These are phyloP conservation scores for Tapirus indicus DNA, from an alignment of 2,797 vertebrate genomes.

Conservation along the genomic window DNA sequence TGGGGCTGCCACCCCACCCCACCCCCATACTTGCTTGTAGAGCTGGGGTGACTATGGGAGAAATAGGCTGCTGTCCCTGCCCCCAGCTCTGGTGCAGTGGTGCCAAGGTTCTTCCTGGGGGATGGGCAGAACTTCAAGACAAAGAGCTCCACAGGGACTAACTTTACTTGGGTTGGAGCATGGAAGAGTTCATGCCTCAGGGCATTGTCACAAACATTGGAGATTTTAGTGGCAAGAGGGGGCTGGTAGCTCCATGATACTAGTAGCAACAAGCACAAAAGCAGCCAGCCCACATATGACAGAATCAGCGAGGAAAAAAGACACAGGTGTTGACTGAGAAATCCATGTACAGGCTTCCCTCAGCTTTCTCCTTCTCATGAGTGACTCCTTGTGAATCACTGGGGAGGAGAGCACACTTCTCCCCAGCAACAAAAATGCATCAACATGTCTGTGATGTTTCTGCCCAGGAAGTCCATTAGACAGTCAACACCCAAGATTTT, in stretches of 20 bases:
- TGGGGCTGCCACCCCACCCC: not conserved
- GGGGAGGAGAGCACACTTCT: not conserved
- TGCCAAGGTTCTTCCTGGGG: not conserved
- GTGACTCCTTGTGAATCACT: not conserved
- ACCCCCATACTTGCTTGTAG: not conserved
- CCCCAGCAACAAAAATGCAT: not conserved
- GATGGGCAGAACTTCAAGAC: not conserved
- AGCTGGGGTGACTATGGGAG: not conserved
- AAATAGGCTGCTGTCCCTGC: no score
- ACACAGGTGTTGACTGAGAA: not conserved
- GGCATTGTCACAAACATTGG: not conserved
- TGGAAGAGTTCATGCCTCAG: not conserved
- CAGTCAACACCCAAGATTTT: not conserved
- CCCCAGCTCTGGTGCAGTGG: not conserved
- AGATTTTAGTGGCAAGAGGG: not conserved
- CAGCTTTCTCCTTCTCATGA: not conserved
- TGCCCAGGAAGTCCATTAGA: not conserved
- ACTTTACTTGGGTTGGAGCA: not conserved
- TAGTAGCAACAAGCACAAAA: not conserved
- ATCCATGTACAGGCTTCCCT: not conserved
- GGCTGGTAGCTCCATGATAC: not conserved
- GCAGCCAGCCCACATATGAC: not conserved
- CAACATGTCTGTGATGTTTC: not conserved
- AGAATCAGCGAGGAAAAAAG: not conserved
- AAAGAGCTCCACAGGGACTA: not conserved